Base-by-base conservation (phyloP, 2,888 invertebrate genomes). In the Bombylius discolor region DNA sequence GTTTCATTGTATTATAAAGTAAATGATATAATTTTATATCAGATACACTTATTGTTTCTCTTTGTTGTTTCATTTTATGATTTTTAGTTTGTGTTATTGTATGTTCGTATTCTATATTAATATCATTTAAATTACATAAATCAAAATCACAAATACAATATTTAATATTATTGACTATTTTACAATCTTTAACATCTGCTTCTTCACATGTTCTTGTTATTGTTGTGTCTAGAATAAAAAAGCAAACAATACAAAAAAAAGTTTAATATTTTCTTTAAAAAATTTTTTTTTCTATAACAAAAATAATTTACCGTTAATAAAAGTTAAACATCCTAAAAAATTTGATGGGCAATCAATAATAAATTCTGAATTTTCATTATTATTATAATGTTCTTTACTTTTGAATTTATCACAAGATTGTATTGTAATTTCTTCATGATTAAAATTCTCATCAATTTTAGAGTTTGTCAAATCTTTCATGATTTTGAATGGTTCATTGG, bases 71-170 rank as follows among this genome's bases (percentile, higher is more conserved):
- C n/a, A 39, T 39, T 49, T 14, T 49, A 11, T 23, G 39, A 14
- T 49, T 36, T 9, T 39, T 51, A 14, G 31, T 11, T 33, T 32
- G 8, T 48, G 34, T 48, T 47, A 23, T 39, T 5, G 32, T 44
- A 47, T 58, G 50, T 14, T 55, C 49, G 5, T 5, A 42, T 5
- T 42, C 39, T 2, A 11, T 5, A 42, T 5, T 11, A 11, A 11
- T 42, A 42, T 42, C 39, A 42, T 42, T 42, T 11, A 42, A 4
- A 56, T 62, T 62, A 53, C 62, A 62, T 49, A 61, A 56, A 55
- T 61, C 57, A n/a, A 9, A 50, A 51, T 45, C 57, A 55, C 62
- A 62, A 50, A 59, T 60, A 55, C 62, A 62, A 55, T 61, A 60
- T 55, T 50, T 57, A n/a, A 60, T 57, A 53, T 57, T 55, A 55